These are phyloP conservation scores for Ochotona curzoniae DNA, from an alignment of 2,113 vertebrate species.

Conservation along the genomic window DNA sequence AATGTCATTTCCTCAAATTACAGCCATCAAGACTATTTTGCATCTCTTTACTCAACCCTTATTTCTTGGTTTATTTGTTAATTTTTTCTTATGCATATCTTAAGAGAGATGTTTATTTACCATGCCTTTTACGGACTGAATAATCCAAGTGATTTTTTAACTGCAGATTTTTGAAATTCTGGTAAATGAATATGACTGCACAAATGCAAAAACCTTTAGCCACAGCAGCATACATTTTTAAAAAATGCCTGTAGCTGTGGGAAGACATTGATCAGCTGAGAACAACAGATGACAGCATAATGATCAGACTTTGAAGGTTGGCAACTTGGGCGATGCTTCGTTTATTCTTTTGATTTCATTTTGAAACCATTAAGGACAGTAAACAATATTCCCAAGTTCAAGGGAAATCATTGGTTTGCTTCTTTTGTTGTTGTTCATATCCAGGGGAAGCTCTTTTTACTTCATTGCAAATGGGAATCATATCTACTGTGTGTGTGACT, in stretches of 20 bases:
- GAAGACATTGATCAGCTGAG: neutral
- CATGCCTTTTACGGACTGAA: neutral
- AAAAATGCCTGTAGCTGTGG: neutral
- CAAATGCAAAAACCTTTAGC: neutral
- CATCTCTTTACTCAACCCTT: neutral
- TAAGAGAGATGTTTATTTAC: neutral
- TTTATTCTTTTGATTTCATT: slow-evolving; percentile 18
- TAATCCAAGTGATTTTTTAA: slow-evolving; percentile 3
- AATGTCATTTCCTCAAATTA: slow-evolving; percentile 1
- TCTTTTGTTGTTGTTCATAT: neutral
- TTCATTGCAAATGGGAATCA: slow-evolving; percentile 4
- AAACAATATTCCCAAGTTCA: neutral
- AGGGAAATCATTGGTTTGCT: neutral
- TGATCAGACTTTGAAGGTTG: neutral
- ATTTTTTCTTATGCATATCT: neutral
- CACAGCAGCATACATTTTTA: neutral
- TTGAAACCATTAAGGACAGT: neutral
- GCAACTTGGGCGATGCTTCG: slow-evolving; percentile 14
- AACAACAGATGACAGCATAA: slow-evolving; percentile 11
- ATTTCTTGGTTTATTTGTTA: slow-evolving; percentile 13
- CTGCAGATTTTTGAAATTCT: neutral
- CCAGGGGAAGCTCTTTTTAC: neutral
- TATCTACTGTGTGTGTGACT: neutral
- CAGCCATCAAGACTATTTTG: neutral
- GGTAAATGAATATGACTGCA: slow-evolving; percentile 30